Evolutionary conservation across 1,140 invertebrate genomes (phyloP), one percentile per base, ranked within the genome.

Genomic region (Panagrolaimus sp.): DNA sequence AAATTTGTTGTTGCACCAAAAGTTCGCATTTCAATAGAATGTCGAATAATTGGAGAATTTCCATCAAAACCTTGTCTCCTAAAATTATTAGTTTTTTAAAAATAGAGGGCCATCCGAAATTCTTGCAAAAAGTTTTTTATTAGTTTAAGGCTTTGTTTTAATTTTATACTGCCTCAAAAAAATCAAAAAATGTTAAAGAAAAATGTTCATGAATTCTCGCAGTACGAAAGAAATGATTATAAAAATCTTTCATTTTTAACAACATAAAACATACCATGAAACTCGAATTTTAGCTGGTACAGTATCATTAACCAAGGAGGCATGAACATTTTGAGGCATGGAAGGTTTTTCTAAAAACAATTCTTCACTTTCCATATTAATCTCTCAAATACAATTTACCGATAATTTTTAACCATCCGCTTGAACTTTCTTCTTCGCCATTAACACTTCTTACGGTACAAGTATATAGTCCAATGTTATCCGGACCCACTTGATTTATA

Each of bases 21-120:
- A 78, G 92, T 90, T 73, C 92, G 87, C 83, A 90, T 91, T 83
- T 97, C 92, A 28, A 98, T 88, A 71, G 95, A 92, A 84, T 90
- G 97, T 81, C 94, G 93, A 68, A 90, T 88, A 62, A 96, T 91
- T 1, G 92, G 91, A 83, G 92, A 94, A 83, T 98, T 96, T 47
- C 96, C 96, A 86, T 98, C 91, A 84, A 96, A 98, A 12, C 91
- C 91, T 0, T 92, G 90, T 9, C 90, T 90, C 32, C 32, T 38
- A 38, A 38, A 38, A 38, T 4, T 38, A 38, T 4, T 7, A 38
- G 2, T 38, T 38, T 38, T 38, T 38, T n/a, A n/a, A n/a, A n/a
- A n/a, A n/a, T n/a, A n/a, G n/a, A n/a, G n/a, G n/a, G n/a, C n/a
- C n/a, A n/a, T n/a, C n/a, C n/a, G n/a, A n/a, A n/a, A n/a, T n/a